Base-by-base conservation (phyloP, 2,113 vertebrate species). In the Capreolus pygargus region DNA sequence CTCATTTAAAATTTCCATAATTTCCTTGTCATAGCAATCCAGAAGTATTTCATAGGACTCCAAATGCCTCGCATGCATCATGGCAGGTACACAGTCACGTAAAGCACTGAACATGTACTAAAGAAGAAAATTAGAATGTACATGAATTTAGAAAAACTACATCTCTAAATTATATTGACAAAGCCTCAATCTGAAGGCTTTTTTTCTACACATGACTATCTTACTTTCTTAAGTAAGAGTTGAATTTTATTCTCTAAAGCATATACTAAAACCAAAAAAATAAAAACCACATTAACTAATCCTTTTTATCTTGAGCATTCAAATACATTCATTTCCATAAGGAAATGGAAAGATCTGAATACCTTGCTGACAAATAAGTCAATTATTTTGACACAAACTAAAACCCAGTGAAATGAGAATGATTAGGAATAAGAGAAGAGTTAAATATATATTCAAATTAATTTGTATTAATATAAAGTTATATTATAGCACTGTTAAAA, bases 91-190 rank as follows among this genome's bases (percentile, higher is more conserved):
- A 57, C 99, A 99, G 98, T 99, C 99, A 96, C 99, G 99, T 60
- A 99, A 98, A 11, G 99, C 99, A 97, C 99, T 99, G 87, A 99
- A 99, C 99, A 99, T 99, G 97, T 99, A 99, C 99, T 99, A 96
- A 92, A 90, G 58, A 95, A 97, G 97, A 98, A 96, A 97, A 70
- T 79, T 0, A 58, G 39, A 43, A 50, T 23, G 12, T 2, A 88
- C 6, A 10, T 95, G 79, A 96, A 92, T 4, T 70, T 55, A 96
- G 36, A 98, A 89, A 98, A 92, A 57, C 1, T 33, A 21, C 1
- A 57, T 28, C 3, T 89, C 16, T 86, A 83, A 94, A 39, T 33
- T 79, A 27, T 1, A 54, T 55, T 50, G 78, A 91, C 58, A 81
- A 91, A 96, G 90, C 13, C 0, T 14, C 30, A 36, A 5, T 64